Base-by-base conservation (phyloP, 2,797 vertebrate species). In the Rhynchonycteris naso region DNA sequence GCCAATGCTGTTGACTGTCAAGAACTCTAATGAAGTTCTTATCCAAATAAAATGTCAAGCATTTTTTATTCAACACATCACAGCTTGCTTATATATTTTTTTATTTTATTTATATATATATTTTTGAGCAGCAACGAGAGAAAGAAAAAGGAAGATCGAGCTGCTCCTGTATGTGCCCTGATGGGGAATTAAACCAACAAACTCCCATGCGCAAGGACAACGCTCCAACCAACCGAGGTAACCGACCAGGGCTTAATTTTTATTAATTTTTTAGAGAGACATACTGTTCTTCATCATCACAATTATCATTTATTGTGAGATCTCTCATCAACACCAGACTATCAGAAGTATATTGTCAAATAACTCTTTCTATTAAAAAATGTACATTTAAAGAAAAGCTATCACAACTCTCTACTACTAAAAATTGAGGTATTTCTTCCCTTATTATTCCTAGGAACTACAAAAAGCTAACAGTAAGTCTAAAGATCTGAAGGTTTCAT, bases 371-470 rank as follows among this genome's bases (percentile, higher is more conserved):
- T 38, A 61, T 21, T 35, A n/a, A 91, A 52, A 84, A 65, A 38
- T 35, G 30, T 2, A 50, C 43, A 88, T 59, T 75, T 54, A n/a
- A 88, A 88, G 6, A 90, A 88, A 93, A 88, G n/a, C 38, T 38
- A 87, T 69, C 56, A 95, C 18, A 72, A 93, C 52, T 82, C 72
- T 81, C 63, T 71, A 94, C 18, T 52, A 63, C 26, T 95, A 76
- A 94, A 92, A 74, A 78, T n/a, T 65, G 21, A 95, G 61, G 47
- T 6, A 88, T 86, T 69, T n/a, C 28, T 83, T 92, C 88, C n/a
- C 52, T 66, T 43, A 76, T 58, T 76, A 74, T 68, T 74, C 43
- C 65, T 50, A 84, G 47, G 28, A 75, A 93, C 47, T 22, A 59
- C 59, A 71, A 50, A 95, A 91, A 88, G 63, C 33, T 74, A 91